phyloP scores from a whole-genome alignment of 92 coral and sea anemone species.

The Meandrina meandrites region DNA sequence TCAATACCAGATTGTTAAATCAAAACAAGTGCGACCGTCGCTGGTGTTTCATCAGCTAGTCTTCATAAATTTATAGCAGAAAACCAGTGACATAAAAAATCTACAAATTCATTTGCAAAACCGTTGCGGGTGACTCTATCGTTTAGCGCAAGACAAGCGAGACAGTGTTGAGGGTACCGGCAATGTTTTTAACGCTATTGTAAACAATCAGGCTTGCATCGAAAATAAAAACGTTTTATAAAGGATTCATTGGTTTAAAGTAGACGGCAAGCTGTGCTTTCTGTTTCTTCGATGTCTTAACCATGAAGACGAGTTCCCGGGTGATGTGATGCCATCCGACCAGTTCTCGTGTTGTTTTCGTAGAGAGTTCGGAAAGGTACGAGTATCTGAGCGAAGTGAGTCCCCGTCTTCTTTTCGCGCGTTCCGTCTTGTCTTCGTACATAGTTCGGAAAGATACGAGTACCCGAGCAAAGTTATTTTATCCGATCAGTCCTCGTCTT shows the following conservation, averaged over 20 bases:
- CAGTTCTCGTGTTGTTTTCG: background rate
- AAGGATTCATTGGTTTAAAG: background rate
- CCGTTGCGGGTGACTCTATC: slow-evolving; percentile 8
- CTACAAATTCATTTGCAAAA: background rate
- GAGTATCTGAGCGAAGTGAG: background rate
- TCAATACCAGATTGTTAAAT: background rate
- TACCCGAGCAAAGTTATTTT: background rate
- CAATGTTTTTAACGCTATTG: background rate
- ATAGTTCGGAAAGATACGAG: background rate
- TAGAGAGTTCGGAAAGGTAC: background rate
- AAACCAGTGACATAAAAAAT: background rate
- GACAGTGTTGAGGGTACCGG: slow-evolving; percentile 24
- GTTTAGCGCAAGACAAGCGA: background rate
- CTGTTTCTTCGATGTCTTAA: background rate
- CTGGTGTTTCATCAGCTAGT: slow-evolving; percentile 2
- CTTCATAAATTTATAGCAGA: slow-evolving; percentile 4
- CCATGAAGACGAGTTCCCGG: background rate
- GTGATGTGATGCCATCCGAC: background rate
- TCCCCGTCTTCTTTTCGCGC: background rate
- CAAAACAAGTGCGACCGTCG: background rate
- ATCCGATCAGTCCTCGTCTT: background rate
- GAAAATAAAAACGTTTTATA: background rate
- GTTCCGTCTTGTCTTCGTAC: background rate
- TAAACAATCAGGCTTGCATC: background rate
- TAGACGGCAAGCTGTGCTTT: background rate